Base-by-base conservation (phyloP, 2,888 invertebrate genomes). In the Anthoptus insignis region DNA sequence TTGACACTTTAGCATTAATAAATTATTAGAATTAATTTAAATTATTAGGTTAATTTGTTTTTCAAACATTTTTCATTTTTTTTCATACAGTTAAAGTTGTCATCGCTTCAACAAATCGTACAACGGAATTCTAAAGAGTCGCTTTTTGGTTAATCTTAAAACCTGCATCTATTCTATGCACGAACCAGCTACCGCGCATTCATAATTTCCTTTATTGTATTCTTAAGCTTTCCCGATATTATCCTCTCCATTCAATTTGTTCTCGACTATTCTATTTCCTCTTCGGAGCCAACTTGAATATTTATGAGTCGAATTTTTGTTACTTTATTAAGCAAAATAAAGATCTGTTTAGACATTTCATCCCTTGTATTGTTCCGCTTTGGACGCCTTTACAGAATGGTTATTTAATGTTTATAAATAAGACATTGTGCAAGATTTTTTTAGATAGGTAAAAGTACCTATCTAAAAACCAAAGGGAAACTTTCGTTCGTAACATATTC, bases 241-340 rank as follows among this genome's bases (percentile, higher is more conserved):
- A 78, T 81, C 78, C 73, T 75, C 77, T 77, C 73, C 68, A 73
- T 79, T 81, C 80, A 84, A 87, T 86, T 84, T 86, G 83, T 84
- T 84, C 82, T 72, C 76, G 76, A 79, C 82, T 82, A 84, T 86
- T 80, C 81, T 82, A 84, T 85, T 86, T 83, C 78, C 80, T 80
- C 76, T 71, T 72, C 73, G 71, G 75, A 76, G 74, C 74, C 71
- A 69, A 73, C 71, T 73, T 86, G 85, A 87, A 88, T 87, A 87
- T 88, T 88, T 85, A 88, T 87, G 84, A 86, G 83, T 74, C 76
- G 71, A 81, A 84, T 81, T 87, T 86, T 84, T 80, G 79, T 82
- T 81, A 80, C 80, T 80, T 83, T 83, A 80, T n/a, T 78, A 80
- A 80, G 79, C 78, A 79, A 81, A 57, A 64, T 63, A 76, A 68